phyloP scores from a whole-genome alignment of 2,113 vertebrate species.

The Condylura cristata region DNA sequence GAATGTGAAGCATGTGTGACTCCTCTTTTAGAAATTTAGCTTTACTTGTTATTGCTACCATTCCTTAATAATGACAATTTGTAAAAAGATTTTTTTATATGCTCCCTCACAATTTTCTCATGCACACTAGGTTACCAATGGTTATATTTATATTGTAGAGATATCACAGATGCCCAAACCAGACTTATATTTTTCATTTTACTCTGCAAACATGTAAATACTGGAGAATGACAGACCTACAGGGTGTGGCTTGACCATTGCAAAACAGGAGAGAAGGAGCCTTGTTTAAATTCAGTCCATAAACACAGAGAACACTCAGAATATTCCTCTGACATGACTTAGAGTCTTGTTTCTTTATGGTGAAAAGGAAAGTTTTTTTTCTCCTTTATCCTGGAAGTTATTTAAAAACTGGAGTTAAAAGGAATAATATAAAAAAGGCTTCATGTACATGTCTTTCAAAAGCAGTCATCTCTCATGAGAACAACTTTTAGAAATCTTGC shows the following conservation, averaged over 20 bases:
- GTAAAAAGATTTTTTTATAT: neutral
- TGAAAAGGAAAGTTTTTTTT: neutral
- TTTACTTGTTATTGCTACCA: neutral
- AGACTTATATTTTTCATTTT: neutral
- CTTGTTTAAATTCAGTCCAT: neutral
- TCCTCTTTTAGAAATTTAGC: slow-evolving; percentile 1
- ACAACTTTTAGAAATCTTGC: neutral
- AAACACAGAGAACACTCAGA: neutral
- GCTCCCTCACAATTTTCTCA: neutral
- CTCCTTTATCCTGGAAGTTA: neutral
- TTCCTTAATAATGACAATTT: neutral
- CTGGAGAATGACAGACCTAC: neutral
- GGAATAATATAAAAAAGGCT: slow-evolving; percentile 16
- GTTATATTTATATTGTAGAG: neutral
- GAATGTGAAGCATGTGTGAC: neutral
- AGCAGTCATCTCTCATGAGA: neutral
- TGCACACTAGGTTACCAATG: neutral
- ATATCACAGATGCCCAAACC: neutral
- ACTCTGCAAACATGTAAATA: neutral
- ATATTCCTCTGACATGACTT: neutral
- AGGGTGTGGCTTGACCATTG: neutral
- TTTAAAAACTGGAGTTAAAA: neutral
- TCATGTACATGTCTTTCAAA: neutral
- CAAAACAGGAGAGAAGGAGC: neutral
- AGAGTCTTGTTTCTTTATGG: neutral